Percentiles rank a stretch among this genome's conserved stretches.
Conservation (phyloP, 2,888 invertebrate genomes). For the Conchocele bisecta region DNA sequence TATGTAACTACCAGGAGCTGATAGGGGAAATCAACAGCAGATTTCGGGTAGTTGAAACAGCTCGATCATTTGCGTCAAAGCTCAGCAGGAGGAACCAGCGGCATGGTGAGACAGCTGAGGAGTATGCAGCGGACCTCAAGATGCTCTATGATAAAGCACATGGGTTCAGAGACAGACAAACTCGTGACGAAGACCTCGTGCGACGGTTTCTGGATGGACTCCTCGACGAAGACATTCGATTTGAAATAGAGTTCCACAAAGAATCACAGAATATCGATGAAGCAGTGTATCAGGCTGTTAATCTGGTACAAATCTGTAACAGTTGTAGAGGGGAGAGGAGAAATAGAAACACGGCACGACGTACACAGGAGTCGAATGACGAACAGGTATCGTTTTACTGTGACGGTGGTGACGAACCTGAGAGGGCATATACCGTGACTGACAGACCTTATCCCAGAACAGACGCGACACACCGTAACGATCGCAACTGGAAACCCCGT, state of each 20-base stretch:
- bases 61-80: slow-evolving; percentile 30
- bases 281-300: slow-evolving; percentile 36
- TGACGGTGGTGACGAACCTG: too few relatives aligned
- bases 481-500: too few relatives aligned
- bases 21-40: slow-evolving; percentile 37
- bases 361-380: too few relatives aligned
- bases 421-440: too few relatives aligned
- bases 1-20: slow-evolving; percentile 18
- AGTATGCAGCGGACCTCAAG: slow-evolving; percentile 49
- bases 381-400: too few relatives aligned
- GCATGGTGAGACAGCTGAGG: slow-evolving; percentile 35
- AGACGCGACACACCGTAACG: too few relatives aligned
- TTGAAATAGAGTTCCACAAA: slow-evolving; percentile 35
- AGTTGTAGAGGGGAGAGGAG: too few relatives aligned
- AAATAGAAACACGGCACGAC: too few relatives aligned
- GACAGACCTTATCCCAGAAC: too few relatives aligned
- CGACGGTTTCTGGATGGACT: slow-evolving; percentile 41
- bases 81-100: slow-evolving; percentile 39
- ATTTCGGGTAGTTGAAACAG: slow-evolving; percentile 45
- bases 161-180: slow-evolving; percentile 22
- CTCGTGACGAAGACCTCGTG: slow-evolving; percentile 36
- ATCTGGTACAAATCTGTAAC: neutral
- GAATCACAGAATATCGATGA: slow-evolving; percentile 32
- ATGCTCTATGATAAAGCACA: slow-evolving; percentile 50
- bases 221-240: slow-evolving; percentile 20